Evolutionary conservation across 1,140 invertebrate genomes (phyloP), one percentile per base, ranked within the genome.

Genomic region (Oppia nitens): DNA sequence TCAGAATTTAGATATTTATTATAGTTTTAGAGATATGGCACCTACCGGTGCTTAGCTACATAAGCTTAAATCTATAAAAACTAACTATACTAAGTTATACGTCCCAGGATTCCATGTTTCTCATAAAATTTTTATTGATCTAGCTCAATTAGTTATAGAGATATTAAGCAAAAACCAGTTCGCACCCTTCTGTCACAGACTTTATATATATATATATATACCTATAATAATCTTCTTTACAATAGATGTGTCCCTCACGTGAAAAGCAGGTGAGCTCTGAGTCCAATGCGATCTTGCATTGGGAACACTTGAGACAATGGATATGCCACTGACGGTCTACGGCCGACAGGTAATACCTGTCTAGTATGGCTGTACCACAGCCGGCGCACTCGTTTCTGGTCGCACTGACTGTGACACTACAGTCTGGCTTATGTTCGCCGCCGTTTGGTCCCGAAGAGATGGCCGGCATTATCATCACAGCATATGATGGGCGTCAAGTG

Each of bases 211-310:
- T n/a, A 40, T 9, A 40, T 40, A 77, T 83, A 83, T 71, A 95
- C 92, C 88, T 85, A 78, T 91, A 89, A 74, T 96, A 96, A 72
- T 97, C 92, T 68, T 91, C 89, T 73, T 93, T 93, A 79, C 92
- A 96, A 74, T 90, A 95, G 66, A 96, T 95, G 69, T 86, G 86
- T 62, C 89, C 90, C 70, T 94, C 88, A 62, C 87, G 78, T 52
- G 87, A 83, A 72, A 92, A 97, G 74, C 92, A 96, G 55, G 89
- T 88, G 66, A 87, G 80, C 72, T 95, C 87, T 3, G 85, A 82
- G 71, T 93, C 89, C 25, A 93, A 76, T 1, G 84, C 81, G 56
- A 87, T 71, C 59, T 84, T 81, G 71, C 90, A 94, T 67, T 87
- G 83, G 70, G 80, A 83, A 73, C 89, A 95, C 27, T 70, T 70